Percentiles rank a stretch among this genome's conserved stretches.
Conservation (phyloP, 2,888 invertebrate genomes). For the Agrochola macilenta region DNA sequence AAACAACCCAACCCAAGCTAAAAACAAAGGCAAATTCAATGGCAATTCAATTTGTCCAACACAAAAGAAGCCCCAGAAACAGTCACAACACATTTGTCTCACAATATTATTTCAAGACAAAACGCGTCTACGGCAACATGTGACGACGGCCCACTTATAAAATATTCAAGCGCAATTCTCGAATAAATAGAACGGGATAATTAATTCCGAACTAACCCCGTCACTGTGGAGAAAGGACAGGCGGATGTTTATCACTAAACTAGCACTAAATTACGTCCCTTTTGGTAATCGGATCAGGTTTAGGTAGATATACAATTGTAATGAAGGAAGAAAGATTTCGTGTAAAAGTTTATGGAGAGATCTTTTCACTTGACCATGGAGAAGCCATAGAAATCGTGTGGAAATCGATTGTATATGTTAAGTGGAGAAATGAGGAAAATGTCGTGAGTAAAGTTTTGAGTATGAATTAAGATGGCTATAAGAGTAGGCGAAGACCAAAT, state of each 20-base stretch:
- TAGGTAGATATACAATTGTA: constrained; percentile 33
- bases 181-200: constrained; percentile 62
- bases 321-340: constrained; percentile 12
- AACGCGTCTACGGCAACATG: constrained; percentile 10
- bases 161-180: constrained; percentile 62
- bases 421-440: background rate
- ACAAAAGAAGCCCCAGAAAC: constrained; percentile 19
- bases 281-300: constrained; percentile 43
- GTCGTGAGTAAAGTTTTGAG: background rate
- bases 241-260: constrained; percentile 59
- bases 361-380: background rate
- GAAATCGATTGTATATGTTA: background rate
- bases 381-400: background rate
- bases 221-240: constrained; percentile 48
- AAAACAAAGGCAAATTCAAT: background rate
- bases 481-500: background rate
- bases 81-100: constrained; percentile 1
- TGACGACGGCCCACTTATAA: constrained; percentile 53
- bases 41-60: background rate
- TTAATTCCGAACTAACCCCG: constrained; percentile 60
- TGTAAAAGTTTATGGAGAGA: background rate
- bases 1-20: background rate
- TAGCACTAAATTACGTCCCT: constrained; percentile 38
- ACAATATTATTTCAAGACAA: constrained; percentile 45
- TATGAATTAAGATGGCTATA: background rate